phyloP scores from a whole-genome alignment of 2,888 invertebrate genomes.

The Imbricaverruca yamaguchii region DNA sequence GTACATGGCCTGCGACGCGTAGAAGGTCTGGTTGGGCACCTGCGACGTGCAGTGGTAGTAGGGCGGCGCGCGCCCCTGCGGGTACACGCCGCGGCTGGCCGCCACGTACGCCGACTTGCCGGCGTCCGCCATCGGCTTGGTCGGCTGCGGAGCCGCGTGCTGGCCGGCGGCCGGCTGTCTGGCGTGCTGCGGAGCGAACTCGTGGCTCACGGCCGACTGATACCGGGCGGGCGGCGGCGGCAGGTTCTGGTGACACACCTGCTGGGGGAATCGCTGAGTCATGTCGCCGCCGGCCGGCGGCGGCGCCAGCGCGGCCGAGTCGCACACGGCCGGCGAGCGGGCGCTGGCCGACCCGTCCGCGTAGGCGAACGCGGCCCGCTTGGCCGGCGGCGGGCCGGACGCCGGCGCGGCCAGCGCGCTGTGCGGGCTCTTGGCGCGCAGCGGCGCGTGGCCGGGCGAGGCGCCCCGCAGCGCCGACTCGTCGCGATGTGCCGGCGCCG shows the following conservation, averaged over 20 bases:
- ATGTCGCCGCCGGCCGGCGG: not conserved
- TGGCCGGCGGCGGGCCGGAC: not conserved
- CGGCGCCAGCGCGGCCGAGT: not conserved
- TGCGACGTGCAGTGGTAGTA: slow-evolving; percentile 16
- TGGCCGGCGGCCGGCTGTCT: not conserved
- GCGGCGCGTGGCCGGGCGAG: not conserved
- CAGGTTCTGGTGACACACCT: not conserved
- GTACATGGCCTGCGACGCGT: slow-evolving; percentile 12
- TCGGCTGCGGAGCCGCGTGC: not conserved
- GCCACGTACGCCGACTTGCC: not conserved
- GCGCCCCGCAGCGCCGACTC: not conserved
- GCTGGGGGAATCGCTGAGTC: not conserved
- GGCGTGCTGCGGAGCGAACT: not conserved
- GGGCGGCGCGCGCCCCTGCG: not conserved
- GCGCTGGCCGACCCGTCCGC: not conserved
- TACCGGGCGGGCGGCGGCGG: not conserved
- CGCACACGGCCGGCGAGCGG: not conserved
- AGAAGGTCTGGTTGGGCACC: slow-evolving; percentile 14
- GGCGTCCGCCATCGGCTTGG: not conserved
- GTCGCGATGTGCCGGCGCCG: not conserved
- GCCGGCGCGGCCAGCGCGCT: not conserved
- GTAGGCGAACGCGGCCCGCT: not conserved
- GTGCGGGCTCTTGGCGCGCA: not conserved
- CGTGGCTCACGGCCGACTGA: not conserved
- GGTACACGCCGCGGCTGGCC: not conserved